A percentile compares a stretch with the other conserved stretches of the same genome.
phyloP scores from a whole-genome alignment of 1,140 invertebrate genomes.

The Apis florea region DNA sequence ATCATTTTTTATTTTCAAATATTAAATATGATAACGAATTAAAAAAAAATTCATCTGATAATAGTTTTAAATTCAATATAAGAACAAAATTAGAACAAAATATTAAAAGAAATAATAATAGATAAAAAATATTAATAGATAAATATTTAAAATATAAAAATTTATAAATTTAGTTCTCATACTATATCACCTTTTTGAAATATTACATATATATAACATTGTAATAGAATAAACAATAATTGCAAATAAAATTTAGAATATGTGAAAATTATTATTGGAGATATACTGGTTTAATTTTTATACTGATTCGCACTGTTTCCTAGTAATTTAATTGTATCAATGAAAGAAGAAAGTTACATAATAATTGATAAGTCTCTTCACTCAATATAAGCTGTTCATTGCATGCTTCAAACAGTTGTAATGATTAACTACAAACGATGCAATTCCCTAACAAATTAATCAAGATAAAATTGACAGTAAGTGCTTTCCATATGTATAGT shows the following conservation, averaged over 20 bases:
- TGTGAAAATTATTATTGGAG: background rate
- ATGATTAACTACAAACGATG: background rate
- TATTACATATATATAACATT: background rate
- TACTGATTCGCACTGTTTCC: background rate
- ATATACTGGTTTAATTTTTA: background rate
- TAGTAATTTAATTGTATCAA: slow-evolving; percentile 26
- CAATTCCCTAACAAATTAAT: slow-evolving; percentile 29
- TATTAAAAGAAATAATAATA: too few relatives aligned
- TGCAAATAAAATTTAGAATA: background rate
- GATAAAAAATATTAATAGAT: too few relatives aligned
- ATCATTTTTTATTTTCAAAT: too few relatives aligned
- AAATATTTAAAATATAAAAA: too few relatives aligned
- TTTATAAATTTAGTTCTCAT: too few relatives aligned
- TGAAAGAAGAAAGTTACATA: background rate
- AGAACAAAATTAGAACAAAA: background rate
- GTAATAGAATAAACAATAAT: background rate
- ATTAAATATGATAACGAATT: too few relatives aligned
- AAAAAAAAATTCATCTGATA: too few relatives aligned
- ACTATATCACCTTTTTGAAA: too few relatives aligned
- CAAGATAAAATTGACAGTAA: slow-evolving; percentile 32
- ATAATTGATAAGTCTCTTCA: slow-evolving; percentile 26
- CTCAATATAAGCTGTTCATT: background rate
- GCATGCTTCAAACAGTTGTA: background rate
- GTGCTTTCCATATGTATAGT: background rate
- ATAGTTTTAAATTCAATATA: too few relatives aligned